A percentile compares a stretch with the other conserved stretches of the same genome.
These are phyloP conservation scores for Lynx canadensis DNA, from an alignment of 2,113 vertebrate genomes.

Conservation along the genomic window DNA sequence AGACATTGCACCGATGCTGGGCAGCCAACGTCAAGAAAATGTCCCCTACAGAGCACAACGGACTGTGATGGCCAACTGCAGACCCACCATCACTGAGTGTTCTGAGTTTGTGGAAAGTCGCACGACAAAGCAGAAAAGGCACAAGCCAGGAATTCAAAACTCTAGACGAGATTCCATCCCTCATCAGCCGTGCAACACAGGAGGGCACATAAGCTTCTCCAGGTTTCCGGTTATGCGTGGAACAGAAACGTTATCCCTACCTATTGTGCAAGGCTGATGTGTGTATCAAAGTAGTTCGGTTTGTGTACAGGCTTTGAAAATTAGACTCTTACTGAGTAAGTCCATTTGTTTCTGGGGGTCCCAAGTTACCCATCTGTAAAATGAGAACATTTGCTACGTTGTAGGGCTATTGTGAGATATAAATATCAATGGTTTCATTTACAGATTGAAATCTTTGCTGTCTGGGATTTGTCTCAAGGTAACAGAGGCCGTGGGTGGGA, in stretches of 20 bases:
- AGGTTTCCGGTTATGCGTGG: not conserved
- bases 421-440: not conserved
- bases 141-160: not conserved
- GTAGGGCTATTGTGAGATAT: not conserved
- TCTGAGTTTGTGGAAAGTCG: not conserved
- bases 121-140: not conserved
- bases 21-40: not conserved
- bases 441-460: not conserved
- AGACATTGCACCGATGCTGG: not conserved
- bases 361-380: not conserved
- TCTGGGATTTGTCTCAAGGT: not conserved
- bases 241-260: not conserved
- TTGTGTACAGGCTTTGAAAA: not conserved
- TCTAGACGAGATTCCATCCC: not conserved
- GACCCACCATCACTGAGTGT: not conserved
- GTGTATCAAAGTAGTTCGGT: not conserved
- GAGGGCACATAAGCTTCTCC: not conserved
- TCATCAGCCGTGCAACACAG: not conserved
- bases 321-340: not conserved
- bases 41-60: rapidly evolving
- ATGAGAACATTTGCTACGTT: not conserved
- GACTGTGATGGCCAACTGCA: not conserved
- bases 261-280: not conserved
- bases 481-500: not conserved
- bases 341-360: not conserved